Conservation (phyloP, 2,888 invertebrate species). For the Mythimna ferrago region DNA sequence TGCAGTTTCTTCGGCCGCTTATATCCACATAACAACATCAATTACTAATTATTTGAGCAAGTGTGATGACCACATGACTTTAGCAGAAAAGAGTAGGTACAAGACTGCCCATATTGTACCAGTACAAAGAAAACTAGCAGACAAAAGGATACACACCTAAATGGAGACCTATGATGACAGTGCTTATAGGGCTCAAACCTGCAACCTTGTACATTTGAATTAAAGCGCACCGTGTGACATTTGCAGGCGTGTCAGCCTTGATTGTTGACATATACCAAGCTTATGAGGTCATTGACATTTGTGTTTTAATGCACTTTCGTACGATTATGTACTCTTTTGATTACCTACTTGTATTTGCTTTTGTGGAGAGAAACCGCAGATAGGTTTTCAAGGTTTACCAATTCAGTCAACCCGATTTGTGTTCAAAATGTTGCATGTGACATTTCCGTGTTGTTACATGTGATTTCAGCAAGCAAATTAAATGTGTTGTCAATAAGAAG, state of each 20-base stretch:
- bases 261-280: constrained; percentile 68
- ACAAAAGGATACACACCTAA: background rate
- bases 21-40: no score
- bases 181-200: constrained; percentile 10
- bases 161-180: background rate
- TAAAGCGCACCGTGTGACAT: constrained; percentile 63
- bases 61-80: background rate
- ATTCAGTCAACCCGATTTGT: background rate
- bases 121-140: background rate
- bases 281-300: constrained; percentile 67
- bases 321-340: constrained; percentile 10
- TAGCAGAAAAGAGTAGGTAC: background rate
- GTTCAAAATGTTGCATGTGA: background rate
- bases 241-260: constrained; percentile 67
- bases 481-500: background rate
- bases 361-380: background rate
- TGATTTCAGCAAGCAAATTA: background rate
- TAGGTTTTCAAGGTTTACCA: background rate
- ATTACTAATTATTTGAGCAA: no score
- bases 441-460: background rate
- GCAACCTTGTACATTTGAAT: constrained; percentile 50
- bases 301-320: constrained; percentile 53
- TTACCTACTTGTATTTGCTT: constrained; percentile 17
- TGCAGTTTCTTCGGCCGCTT: no score
- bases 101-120: background rate